phyloP scores from a whole-genome alignment of 2,113 vertebrate genomes.

The Pyxicephalus adspersus region DNA sequence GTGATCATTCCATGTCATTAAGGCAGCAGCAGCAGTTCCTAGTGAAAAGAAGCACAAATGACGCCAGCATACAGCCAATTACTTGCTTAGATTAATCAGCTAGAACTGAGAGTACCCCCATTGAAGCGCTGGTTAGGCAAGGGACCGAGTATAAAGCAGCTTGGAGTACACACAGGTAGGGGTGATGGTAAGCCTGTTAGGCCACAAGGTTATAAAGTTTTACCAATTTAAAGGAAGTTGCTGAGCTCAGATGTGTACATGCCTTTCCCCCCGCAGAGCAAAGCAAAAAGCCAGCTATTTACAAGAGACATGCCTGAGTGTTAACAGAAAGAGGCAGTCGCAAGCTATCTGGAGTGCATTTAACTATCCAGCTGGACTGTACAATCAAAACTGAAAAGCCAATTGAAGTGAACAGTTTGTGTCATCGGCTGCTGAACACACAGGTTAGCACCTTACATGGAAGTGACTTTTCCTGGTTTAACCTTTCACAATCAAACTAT shows the following conservation, averaged over 20 bases:
- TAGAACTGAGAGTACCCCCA: neutral
- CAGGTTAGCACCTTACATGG: slow-evolving; percentile 69
- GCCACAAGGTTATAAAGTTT: neutral
- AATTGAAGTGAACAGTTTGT: neutral
- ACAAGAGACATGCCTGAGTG: slow-evolving; percentile 17
- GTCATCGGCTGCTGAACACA: slow-evolving; percentile 61
- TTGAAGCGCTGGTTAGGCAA: neutral
- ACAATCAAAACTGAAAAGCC: slow-evolving; percentile 17
- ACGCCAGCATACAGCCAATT: neutral
- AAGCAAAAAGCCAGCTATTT: slow-evolving; percentile 3
- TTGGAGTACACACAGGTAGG: slow-evolving; percentile 10
- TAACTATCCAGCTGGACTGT: neutral
- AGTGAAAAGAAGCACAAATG: slow-evolving; percentile 7
- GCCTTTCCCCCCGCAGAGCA: neutral
- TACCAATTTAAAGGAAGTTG: neutral
- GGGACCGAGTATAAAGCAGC: neutral
- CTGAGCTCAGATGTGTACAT: neutral
- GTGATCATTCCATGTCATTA: slow-evolving; percentile 44
- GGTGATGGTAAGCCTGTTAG: neutral
- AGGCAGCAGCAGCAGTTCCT: slow-evolving; percentile 46
- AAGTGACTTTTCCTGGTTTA: slow-evolving; percentile 61
- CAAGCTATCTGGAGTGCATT: neutral
- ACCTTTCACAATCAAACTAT: slow-evolving; percentile 65
- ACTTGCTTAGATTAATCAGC: neutral
- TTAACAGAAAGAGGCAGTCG: neutral